phyloP scores from a whole-genome alignment of 2,113 vertebrate species.

The Piaya cayana region DNA sequence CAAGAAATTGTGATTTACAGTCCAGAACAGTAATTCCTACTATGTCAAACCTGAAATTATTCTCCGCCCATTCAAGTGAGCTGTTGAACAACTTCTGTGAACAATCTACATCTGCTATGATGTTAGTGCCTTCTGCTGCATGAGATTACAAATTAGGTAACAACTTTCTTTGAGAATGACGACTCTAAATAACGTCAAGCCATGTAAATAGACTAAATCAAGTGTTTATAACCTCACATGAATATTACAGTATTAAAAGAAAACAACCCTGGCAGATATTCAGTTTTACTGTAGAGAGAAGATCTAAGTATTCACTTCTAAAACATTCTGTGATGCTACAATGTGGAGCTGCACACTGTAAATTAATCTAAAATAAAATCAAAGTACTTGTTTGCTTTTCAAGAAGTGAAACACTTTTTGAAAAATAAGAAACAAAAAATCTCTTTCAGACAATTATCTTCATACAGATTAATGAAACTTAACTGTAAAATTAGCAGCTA shows the following conservation, averaged over 20 bases:
- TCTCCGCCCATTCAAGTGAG: not conserved
- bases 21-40: not conserved
- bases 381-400: not conserved
- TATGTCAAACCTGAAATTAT: not conserved
- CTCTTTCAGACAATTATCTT: not conserved
- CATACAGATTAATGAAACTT: not conserved
- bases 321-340: not conserved
- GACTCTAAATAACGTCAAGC: not conserved
- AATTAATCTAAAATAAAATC: not conserved
- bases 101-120: not conserved
- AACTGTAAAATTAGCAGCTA: not conserved
- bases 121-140: slow-evolving; percentile 45
- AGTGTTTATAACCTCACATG: not conserved
- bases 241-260: not conserved
- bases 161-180: not conserved
- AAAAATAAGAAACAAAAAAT: not conserved
- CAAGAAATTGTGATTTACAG: not conserved
- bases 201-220: not conserved
- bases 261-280: not conserved
- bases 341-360: not conserved
- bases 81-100: not conserved
- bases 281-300: not conserved
- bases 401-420: not conserved
- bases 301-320: not conserved
- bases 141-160: not conserved